These are phyloP conservation scores for Heterotis niloticus DNA, from an alignment of 2,113 vertebrate species.

Conservation along the genomic window DNA sequence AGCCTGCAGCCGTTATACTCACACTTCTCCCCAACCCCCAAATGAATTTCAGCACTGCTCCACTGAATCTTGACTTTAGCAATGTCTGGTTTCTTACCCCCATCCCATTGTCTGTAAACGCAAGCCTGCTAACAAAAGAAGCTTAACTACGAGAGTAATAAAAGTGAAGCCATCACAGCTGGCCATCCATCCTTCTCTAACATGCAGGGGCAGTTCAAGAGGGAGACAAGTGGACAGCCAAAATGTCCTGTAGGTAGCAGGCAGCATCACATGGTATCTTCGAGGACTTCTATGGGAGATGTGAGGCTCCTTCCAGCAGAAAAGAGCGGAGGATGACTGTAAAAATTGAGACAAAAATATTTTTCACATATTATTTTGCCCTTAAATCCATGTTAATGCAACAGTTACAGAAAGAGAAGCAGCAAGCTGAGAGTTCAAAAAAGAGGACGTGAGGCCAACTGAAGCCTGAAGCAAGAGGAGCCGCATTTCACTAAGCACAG, in stretches of 20 bases:
- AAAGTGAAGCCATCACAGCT: background rate
- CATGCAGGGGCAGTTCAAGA: background rate
- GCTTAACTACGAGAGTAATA: background rate
- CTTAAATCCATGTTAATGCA: background rate
- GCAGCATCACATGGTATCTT: background rate
- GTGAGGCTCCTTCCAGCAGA: background rate
- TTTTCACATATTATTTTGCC: background rate
- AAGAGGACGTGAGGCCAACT: background rate
- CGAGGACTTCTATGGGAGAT: background rate
- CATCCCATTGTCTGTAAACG: background rate
- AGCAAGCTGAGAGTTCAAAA: background rate
- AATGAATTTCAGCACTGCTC: background rate
- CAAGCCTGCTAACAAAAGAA: background rate
- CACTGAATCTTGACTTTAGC: background rate
- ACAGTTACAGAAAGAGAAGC: background rate
- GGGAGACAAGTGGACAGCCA: background rate
- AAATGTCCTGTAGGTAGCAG: background rate
- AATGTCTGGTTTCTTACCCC: background rate
- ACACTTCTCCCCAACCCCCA: background rate
- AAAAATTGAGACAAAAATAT: background rate
- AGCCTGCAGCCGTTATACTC: background rate
- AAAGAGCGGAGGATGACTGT: background rate
- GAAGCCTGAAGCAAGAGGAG: background rate
- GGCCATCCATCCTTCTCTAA: background rate
- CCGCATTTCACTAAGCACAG: background rate